phyloP scores from a whole-genome alignment of 1,140 invertebrate species.

The Magallana ariakensis region DNA sequence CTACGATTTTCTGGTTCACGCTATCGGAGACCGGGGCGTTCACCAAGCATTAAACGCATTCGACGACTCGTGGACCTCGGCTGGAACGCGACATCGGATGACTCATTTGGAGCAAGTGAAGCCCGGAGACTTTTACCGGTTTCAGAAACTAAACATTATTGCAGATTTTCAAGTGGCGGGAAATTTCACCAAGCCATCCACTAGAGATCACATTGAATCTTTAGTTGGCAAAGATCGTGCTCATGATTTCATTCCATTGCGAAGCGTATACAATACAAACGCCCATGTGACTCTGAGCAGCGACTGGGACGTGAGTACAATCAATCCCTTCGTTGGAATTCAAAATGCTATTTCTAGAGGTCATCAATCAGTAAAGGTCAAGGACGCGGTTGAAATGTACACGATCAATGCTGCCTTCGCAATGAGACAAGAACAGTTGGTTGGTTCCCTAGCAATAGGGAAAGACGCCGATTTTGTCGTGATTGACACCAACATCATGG shows the following conservation, averaged over 20 bases:
- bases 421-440: constrained; percentile 57
- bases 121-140: constrained; percentile 34
- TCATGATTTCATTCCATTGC: constrained; percentile 48
- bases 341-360: constrained; percentile 48
- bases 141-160: constrained; percentile 46
- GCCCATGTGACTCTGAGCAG: constrained; percentile 54
- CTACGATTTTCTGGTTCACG: constrained; percentile 60
- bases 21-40: constrained; percentile 58
- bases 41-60: constrained; percentile 55
- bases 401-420: constrained; percentile 57
- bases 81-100: constrained; percentile 50
- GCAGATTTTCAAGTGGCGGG: constrained; percentile 62
- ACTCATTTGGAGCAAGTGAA: constrained; percentile 57
- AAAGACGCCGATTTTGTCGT: constrained; percentile 60
- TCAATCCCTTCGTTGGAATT: constrained; percentile 58
- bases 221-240: constrained; percentile 46
- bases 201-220: not conserved
- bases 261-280: constrained; percentile 43
- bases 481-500: constrained; percentile 53
- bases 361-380: constrained; percentile 47
- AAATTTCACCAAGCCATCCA: constrained; percentile 44
- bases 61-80: too few relatives aligned
- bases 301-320: constrained; percentile 57
- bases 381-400: constrained; percentile 59
- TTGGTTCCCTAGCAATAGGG: constrained; percentile 46